Percentiles rank a stretch among this genome's conserved stretches.
phyloP scores from a whole-genome alignment of 2,888 invertebrate species.

The Caenorhabditis wallacei region DNA sequence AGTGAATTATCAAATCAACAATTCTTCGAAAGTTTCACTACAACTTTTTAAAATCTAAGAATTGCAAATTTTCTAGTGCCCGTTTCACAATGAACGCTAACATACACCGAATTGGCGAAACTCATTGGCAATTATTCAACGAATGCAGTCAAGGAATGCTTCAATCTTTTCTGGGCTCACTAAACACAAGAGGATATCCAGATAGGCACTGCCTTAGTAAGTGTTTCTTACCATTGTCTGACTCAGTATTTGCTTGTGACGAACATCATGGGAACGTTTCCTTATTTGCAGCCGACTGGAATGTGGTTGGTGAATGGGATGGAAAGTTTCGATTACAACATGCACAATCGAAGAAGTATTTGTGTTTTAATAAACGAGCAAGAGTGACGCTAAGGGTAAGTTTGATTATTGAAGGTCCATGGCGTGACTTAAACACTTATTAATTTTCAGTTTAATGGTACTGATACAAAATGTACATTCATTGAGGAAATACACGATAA shows the following conservation, averaged over 20 bases:
- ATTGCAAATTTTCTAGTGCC: conserved; percentile 37
- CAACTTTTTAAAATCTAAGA: not conserved
- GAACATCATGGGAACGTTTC: no score
- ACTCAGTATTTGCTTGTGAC: not conserved
- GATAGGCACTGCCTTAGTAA: conserved; percentile 66
- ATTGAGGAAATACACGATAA: conserved; percentile 66
- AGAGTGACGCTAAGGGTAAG: conserved; percentile 54
- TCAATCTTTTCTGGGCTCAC: conserved; percentile 61
- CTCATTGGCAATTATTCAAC: conserved; percentile 70
- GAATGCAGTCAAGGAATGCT: conserved; percentile 68
- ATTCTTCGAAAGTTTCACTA: not conserved
- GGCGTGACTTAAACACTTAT: not conserved
- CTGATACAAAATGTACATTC: conserved; percentile 62
- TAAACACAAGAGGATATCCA: conserved; percentile 62
- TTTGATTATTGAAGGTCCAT: no score
- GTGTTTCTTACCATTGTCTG: not conserved
- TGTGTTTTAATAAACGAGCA: conserved; percentile 69
- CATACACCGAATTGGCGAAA: conserved; percentile 36
- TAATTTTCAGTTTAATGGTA: conserved; percentile 60
- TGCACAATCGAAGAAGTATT: conserved; percentile 63
- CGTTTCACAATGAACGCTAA: conserved; percentile 30
- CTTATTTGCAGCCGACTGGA: conserved; percentile 67
- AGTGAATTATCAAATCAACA: no score
- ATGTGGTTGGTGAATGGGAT: conserved; percentile 53
- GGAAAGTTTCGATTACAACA: conserved; percentile 67